Conservation (phyloP, 2,113 vertebrate species). For the Cochlearius cochlearius region DNA sequence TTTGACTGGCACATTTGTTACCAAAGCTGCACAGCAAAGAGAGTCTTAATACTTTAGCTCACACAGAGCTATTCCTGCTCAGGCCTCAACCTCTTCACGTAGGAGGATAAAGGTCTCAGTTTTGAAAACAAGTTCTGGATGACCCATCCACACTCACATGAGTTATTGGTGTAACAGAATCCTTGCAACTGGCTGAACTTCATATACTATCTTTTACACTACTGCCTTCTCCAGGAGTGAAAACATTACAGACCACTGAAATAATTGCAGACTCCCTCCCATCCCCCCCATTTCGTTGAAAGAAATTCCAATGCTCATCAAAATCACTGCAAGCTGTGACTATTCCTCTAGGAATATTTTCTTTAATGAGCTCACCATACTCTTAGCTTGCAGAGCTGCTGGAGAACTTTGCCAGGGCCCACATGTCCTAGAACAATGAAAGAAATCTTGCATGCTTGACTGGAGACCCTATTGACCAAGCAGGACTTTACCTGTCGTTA, state of each 20-base stretch:
- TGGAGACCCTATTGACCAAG: neutral
- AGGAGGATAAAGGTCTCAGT: neutral
- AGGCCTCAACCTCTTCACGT: neutral
- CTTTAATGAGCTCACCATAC: neutral
- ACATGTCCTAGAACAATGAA: constrained; percentile 29
- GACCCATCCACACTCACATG: neutral
- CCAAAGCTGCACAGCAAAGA: neutral
- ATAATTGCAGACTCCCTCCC: neutral
- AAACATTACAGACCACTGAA: neutral
- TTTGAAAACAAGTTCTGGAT: neutral
- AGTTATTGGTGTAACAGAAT: neutral
- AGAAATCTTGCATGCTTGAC: constrained; percentile 24
- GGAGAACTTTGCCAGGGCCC: neutral
- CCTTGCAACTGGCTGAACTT: neutral
- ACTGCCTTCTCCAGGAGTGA: neutral
- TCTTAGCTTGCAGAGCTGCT: neutral
- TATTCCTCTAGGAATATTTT: neutral
- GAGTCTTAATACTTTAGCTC: neutral
- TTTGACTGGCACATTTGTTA: neutral
- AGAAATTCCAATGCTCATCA: neutral
- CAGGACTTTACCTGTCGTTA: neutral
- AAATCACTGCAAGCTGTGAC: neutral
- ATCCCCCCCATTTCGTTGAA: neutral
- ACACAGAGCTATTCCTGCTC: neutral
- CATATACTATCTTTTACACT: neutral